Conservation (phyloP, 2,888 invertebrate species). For the Stenurella melanura region DNA sequence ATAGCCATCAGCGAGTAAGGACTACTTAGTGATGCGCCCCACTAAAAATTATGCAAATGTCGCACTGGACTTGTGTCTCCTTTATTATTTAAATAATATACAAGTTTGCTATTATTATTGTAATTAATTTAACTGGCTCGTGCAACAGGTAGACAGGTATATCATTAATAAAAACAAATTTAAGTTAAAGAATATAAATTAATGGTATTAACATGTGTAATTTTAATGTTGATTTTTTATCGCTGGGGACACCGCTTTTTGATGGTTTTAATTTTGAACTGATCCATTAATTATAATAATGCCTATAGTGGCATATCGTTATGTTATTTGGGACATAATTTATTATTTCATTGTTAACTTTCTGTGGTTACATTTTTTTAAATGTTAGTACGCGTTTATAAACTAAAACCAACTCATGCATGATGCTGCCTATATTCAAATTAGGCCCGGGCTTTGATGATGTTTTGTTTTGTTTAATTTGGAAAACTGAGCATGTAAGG, state of each 20-base stretch:
- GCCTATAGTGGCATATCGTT: neutral
- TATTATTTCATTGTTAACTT: neutral
- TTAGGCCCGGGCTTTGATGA: no score
- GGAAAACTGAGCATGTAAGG: no score
- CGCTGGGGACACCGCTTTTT: neutral
- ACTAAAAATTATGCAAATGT: conserved; percentile 57
- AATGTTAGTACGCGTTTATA: no score
- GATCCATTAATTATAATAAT: neutral
- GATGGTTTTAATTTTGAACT: neutral
- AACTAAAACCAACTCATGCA: no score
- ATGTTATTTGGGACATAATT: neutral
- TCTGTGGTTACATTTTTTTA: no score
- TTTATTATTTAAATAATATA: conserved; percentile 49
- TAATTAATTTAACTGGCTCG: conserved; percentile 61
- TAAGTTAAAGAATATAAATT: conserved; percentile 25
- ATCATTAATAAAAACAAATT: conserved; percentile 25
- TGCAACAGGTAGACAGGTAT: conserved; percentile 36
- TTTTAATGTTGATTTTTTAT: conserved; percentile 1
- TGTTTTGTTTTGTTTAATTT: no score
- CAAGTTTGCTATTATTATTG: conserved; percentile 63
- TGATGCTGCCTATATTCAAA: no score
- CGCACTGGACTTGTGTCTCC: conserved; percentile 51
- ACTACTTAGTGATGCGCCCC: conserved; percentile 52
- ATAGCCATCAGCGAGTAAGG: conserved; percentile 50
- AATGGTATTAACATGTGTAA: conserved; percentile 10